A percentile compares a stretch with the other conserved stretches of the same genome.
Conservation (phyloP, 2,797 vertebrate genomes). For the Rhabdomys pumilio region DNA sequence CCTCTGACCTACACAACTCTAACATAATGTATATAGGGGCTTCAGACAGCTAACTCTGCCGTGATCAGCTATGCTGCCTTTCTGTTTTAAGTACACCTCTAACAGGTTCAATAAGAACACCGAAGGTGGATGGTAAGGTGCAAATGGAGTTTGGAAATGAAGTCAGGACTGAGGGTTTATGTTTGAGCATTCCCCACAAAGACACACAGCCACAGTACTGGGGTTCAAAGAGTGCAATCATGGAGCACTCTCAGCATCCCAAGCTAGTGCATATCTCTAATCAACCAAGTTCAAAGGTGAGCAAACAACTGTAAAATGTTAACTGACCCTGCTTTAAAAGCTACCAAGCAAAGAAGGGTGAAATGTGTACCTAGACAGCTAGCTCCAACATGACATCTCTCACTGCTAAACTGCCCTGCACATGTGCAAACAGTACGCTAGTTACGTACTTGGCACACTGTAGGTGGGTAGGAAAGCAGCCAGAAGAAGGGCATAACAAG, state of each 20-base stretch:
- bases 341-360: not conserved
- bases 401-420: not conserved
- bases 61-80: not conserved
- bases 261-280: not conserved
- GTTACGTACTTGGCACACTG: not conserved
- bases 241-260: not conserved
- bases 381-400: not conserved
- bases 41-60: not conserved
- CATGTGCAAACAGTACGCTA: not conserved
- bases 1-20: not conserved
- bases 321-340: not conserved
- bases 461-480: not conserved
- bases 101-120: not conserved
- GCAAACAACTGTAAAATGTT: conserved; percentile 33
- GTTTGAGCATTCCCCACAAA: conserved; percentile 9
- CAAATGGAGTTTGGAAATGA: conserved; percentile 30
- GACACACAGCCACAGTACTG: not conserved
- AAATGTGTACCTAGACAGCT: not conserved
- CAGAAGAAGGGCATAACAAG: not conserved
- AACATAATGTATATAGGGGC: not conserved
- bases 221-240: conserved; percentile 12
- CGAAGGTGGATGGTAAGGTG: not conserved
- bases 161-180: not conserved
- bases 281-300: not conserved
- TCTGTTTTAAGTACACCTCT: conserved; percentile 18